Percentiles rank a stretch among this genome's conserved stretches.
Conservation (phyloP, 1,140 invertebrate genomes). For the Octopus bimaculoides region DNA sequence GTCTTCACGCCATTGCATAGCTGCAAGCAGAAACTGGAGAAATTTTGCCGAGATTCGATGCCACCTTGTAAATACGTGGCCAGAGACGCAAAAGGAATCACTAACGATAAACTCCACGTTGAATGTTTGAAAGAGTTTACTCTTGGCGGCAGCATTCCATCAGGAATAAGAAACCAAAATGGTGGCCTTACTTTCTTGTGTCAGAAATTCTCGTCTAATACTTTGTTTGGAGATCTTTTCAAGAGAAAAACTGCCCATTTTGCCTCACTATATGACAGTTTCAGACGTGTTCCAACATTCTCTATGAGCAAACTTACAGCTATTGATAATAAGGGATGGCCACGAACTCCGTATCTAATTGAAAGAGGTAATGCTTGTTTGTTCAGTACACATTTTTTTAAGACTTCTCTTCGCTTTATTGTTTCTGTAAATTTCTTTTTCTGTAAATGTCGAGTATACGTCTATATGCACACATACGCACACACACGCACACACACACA, state of each 20-base stretch:
- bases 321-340: constrained; percentile 33
- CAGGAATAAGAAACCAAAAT: constrained; percentile 32
- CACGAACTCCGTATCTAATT: constrained; percentile 34
- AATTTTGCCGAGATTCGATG: neutral
- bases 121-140: neutral
- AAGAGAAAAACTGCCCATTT: constrained; percentile 32
- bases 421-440: no score
- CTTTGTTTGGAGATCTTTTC: constrained; percentile 28
- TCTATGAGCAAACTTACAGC: constrained; percentile 31
- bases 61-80: neutral
- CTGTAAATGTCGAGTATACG: no score
- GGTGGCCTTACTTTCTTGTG: constrained; percentile 37
- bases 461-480: no score
- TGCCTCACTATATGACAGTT: constrained; percentile 37
- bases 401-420: no score
- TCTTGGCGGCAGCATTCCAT: constrained; percentile 23
- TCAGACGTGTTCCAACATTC: constrained; percentile 26
- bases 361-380: constrained; percentile 32
- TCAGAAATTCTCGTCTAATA: constrained; percentile 33
- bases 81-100: neutral
- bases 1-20: neutral
- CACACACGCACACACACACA: no score
- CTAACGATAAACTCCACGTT: neutral
- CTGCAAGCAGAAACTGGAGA: neutral
- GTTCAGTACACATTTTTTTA: no score